Evolutionary conservation across 2,797 vertebrate species (phyloP).

Genomic region (Odontamblyopus lacepedii): DNA sequence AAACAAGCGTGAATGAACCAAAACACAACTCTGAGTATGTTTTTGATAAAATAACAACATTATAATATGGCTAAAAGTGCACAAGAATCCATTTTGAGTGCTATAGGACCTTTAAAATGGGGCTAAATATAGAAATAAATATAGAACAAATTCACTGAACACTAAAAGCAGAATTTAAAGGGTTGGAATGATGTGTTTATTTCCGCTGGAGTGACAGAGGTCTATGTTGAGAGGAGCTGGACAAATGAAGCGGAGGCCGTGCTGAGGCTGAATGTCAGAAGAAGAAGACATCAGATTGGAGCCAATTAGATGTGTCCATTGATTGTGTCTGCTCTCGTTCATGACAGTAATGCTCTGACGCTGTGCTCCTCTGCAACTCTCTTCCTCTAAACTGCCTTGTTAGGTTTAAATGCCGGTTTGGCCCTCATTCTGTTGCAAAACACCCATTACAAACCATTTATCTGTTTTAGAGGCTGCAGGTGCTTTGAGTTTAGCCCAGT

Average conservation of each 20-base stretch:
- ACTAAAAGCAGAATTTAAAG: too few species aligned
- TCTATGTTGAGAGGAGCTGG: slow-evolving; percentile 20
- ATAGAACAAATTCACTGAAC: too few species aligned
- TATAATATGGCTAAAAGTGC: too few species aligned
- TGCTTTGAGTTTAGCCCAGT: not conserved
- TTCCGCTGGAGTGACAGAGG: slow-evolving; percentile 14
- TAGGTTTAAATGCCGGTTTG: slow-evolving; percentile 7
- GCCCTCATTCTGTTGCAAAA: not conserved
- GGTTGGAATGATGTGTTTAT: not conserved
- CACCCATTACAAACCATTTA: not conserved
- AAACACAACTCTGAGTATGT: too few species aligned
- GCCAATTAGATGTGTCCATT: slow-evolving; percentile 59
- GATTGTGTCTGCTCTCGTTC: slow-evolving; percentile 51
- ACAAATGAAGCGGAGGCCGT: slow-evolving; percentile 30
- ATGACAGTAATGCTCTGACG: slow-evolving; percentile 34
- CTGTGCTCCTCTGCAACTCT: slow-evolving; percentile 31
- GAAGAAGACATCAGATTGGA: slow-evolving; percentile 44
- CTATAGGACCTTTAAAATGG: too few species aligned
- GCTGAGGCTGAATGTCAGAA: slow-evolving; percentile 50
- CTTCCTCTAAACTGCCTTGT: slow-evolving; percentile 22
- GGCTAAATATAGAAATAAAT: too few species aligned
- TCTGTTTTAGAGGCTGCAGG: not conserved
- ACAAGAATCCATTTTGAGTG: too few species aligned
- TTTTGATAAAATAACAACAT: too few species aligned
- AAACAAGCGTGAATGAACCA: too few species aligned